phyloP scores from a whole-genome alignment of 2,113 vertebrate species.

The Sclerurus mexicanus region DNA sequence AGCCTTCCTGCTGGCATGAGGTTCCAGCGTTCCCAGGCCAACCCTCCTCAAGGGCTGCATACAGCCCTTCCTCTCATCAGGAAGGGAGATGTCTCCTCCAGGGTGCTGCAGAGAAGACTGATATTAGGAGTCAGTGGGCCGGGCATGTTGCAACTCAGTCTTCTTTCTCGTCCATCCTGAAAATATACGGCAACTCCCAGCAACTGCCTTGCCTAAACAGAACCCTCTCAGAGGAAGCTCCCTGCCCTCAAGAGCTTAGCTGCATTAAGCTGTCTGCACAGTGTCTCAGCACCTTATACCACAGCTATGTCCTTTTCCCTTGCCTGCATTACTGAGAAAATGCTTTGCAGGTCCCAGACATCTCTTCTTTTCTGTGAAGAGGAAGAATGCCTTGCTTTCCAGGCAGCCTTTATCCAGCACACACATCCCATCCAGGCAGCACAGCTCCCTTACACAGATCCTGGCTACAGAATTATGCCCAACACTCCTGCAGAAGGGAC shows the following conservation, averaged over 20 bases:
- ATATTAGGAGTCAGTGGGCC: neutral
- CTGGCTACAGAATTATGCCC: neutral
- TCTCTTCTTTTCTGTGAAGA: neutral
- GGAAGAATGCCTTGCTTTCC: neutral
- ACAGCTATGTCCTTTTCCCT: neutral
- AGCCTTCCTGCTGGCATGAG: neutral
- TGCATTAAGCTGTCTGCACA: neutral
- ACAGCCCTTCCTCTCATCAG: neutral
- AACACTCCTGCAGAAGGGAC: neutral
- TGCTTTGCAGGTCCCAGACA: neutral
- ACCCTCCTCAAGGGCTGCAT: neutral
- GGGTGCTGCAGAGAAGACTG: neutral
- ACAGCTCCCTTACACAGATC: neutral
- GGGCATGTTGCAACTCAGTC: neutral
- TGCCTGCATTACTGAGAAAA: neutral
- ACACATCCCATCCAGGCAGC: neutral
- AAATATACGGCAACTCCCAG: slow-evolving; percentile 50
- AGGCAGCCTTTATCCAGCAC: neutral
- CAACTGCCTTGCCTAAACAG: slow-evolving; percentile 41
- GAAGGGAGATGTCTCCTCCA: slow-evolving; percentile 18
- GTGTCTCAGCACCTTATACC: slow-evolving; percentile 9
- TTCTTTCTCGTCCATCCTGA: slow-evolving; percentile 19
- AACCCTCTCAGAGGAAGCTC: slow-evolving; percentile 11
- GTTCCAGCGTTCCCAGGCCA: neutral
- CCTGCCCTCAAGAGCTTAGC: slow-evolving; percentile 26